These are phyloP conservation scores for Adineta ricciae DNA, from an alignment of 2,888 invertebrate genomes.

Conservation along the genomic window DNA sequence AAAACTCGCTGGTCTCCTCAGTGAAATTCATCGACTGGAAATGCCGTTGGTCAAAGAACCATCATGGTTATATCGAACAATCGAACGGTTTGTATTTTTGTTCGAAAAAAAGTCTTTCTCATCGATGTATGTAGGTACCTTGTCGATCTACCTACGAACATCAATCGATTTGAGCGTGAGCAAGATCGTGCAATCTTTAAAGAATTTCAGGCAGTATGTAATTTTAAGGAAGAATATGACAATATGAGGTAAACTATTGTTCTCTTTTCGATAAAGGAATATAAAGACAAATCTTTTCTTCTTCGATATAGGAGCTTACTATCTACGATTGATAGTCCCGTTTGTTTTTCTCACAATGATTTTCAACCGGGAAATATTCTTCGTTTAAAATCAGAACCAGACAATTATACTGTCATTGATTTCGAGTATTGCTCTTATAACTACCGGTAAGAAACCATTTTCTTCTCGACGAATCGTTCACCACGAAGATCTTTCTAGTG, in stretches of 20 bases:
- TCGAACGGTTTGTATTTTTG: constrained; percentile 62
- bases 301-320: constrained; percentile 32
- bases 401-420: constrained; percentile 45
- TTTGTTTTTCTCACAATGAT: constrained; percentile 50
- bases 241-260: constrained; percentile 26
- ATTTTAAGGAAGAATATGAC: constrained; percentile 24
- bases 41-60: constrained; percentile 92
- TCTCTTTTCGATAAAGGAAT: background rate
- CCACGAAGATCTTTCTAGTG: too few relatives aligned
- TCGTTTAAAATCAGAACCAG: constrained; percentile 31
- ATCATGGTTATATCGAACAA: constrained; percentile 82
- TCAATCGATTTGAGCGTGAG: background rate
- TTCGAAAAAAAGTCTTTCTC: too few relatives aligned
- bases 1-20: constrained; percentile 78
- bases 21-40: constrained; percentile 72
- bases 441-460: constrained; percentile 40
- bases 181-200: background rate
- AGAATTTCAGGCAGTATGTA: background rate
- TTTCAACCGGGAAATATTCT: constrained; percentile 40
- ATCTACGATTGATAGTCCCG: constrained; percentile 37
- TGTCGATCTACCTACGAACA: background rate
- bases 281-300: background rate
- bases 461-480: too few relatives aligned
- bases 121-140: background rate
- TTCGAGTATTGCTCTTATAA: constrained; percentile 50